These are phyloP conservation scores for Microctenopoma stevenorrisi DNA, from an alignment of 2,797 vertebrate genomes.

Conservation along the genomic window DNA sequence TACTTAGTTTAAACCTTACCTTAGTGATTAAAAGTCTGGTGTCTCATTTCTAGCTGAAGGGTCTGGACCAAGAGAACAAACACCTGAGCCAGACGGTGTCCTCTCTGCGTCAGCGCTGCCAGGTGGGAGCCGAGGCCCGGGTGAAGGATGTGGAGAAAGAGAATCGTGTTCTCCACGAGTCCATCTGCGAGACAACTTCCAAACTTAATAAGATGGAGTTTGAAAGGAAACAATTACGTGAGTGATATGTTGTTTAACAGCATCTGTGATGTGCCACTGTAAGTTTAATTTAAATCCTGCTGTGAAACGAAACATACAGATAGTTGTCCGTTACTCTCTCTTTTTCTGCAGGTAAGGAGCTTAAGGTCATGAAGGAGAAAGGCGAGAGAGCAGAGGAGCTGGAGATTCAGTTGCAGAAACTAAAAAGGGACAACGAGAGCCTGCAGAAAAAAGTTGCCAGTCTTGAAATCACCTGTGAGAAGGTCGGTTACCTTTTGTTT, in stretches of 20 bases:
- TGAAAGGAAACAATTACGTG: slow-evolving; percentile 92
- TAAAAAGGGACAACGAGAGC: slow-evolving; percentile 93
- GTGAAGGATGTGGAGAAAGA: slow-evolving; percentile 98
- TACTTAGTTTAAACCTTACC: neutral
- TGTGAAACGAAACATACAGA: neutral
- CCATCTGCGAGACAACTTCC: slow-evolving; percentile 93
- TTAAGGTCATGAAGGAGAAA: slow-evolving; percentile 93
- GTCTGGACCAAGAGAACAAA: slow-evolving; percentile 95
- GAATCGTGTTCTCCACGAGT: slow-evolving; percentile 95
- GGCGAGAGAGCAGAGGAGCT: slow-evolving; percentile 93
- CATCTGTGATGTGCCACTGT: neutral
- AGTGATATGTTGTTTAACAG: slow-evolving; percentile 21
- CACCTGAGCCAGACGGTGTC: slow-evolving; percentile 92
- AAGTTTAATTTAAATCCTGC: neutral
- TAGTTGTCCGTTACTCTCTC: neutral
- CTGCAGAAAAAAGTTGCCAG: slow-evolving; percentile 94
- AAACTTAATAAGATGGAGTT: slow-evolving; percentile 95
- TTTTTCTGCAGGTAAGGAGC: slow-evolving; percentile 83
- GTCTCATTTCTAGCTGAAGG: slow-evolving; percentile 85
- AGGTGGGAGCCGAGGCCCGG: slow-evolving; percentile 94
- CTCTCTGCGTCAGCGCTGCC: slow-evolving; percentile 92
- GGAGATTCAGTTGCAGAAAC: slow-evolving; percentile 87
- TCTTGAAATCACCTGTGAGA: slow-evolving; percentile 94
- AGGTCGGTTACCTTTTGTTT: slow-evolving; percentile 75
- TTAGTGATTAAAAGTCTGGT: neutral